Evolutionary conservation across 1,140 invertebrate species (phyloP).

Genomic region (Drosophila pallidifrons): DNA sequence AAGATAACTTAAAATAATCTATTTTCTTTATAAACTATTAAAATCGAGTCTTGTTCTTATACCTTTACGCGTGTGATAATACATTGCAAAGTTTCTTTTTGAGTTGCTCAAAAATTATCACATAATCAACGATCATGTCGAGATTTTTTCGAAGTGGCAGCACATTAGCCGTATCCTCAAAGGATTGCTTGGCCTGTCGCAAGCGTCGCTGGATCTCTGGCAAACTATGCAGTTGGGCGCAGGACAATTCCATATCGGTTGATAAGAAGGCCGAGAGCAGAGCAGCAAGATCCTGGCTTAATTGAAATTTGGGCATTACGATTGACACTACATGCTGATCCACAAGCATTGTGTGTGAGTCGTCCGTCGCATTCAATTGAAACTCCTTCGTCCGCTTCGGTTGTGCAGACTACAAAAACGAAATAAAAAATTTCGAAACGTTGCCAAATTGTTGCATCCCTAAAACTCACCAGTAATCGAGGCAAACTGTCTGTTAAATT

Average conservation of each 20-base stretch:
- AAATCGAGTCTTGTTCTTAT: too few relatives aligned
- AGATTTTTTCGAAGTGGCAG: constrained; percentile 23
- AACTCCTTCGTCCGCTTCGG: not conserved
- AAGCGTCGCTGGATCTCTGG: constrained; percentile 22
- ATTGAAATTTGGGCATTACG: not conserved
- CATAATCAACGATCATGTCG: not conserved
- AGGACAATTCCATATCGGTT: constrained; percentile 27
- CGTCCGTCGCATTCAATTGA: not conserved
- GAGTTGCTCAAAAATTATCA: constrained; percentile 18
- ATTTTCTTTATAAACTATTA: too few relatives aligned
- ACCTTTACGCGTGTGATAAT: not conserved
- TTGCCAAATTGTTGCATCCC: not conserved
- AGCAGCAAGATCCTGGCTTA: constrained; percentile 11
- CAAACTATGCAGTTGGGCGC: constrained; percentile 4
- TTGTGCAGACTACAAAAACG: not conserved
- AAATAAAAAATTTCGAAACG: not conserved
- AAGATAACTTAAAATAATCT: too few relatives aligned
- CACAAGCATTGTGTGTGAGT: constrained; percentile 39
- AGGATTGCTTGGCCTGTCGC: constrained; percentile 34
- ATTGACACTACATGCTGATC: not conserved
- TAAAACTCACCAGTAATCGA: constrained; percentile 7
- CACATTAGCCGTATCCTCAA: constrained; percentile 24
- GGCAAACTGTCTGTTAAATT: constrained; percentile 14
- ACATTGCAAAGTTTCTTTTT: constrained; percentile 13
- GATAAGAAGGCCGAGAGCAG: constrained; percentile 34